Conservation (phyloP, 2,888 invertebrate species). For the Incurvaria masculella region DNA sequence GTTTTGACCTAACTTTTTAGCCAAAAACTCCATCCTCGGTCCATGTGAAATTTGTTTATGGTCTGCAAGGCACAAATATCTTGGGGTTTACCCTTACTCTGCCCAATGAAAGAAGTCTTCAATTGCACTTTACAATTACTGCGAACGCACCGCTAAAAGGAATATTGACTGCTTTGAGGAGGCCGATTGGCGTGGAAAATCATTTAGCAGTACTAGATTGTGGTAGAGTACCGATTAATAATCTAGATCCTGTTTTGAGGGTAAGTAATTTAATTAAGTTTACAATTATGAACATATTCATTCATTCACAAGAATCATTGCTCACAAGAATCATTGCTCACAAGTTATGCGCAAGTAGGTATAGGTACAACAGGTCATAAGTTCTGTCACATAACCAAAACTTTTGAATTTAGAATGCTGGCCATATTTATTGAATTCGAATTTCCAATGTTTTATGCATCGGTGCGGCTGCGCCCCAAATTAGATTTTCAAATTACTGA, state of each 20-base stretch:
- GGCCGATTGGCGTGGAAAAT: constrained; percentile 22
- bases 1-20: constrained; percentile 23
- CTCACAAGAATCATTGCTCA: too few relatives aligned
- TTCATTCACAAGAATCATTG: too few relatives aligned
- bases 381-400: too few relatives aligned
- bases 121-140: constrained; percentile 30
- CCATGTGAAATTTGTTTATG: constrained; percentile 31
- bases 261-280: too few relatives aligned
- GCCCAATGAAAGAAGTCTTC: constrained; percentile 35
- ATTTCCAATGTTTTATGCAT: too few relatives aligned
- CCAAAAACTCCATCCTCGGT: constrained; percentile 30
- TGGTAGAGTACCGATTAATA: constrained; percentile 46
- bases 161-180: constrained; percentile 32
- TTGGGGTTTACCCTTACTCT: constrained; percentile 38
- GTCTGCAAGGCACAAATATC: constrained; percentile 28
- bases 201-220: constrained; percentile 39
- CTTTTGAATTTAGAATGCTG: too few relatives aligned
- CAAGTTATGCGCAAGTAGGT: too few relatives aligned
- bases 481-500: too few relatives aligned
- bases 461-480: too few relatives aligned
- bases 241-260: constrained; percentile 46
- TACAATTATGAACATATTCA: too few relatives aligned
- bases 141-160: constrained; percentile 30
- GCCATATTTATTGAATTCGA: too few relatives aligned
- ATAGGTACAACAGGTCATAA: too few relatives aligned